Evolutionary conservation across 1,140 invertebrate species (phyloP).

Genomic region (Oscheius sp.): DNA sequence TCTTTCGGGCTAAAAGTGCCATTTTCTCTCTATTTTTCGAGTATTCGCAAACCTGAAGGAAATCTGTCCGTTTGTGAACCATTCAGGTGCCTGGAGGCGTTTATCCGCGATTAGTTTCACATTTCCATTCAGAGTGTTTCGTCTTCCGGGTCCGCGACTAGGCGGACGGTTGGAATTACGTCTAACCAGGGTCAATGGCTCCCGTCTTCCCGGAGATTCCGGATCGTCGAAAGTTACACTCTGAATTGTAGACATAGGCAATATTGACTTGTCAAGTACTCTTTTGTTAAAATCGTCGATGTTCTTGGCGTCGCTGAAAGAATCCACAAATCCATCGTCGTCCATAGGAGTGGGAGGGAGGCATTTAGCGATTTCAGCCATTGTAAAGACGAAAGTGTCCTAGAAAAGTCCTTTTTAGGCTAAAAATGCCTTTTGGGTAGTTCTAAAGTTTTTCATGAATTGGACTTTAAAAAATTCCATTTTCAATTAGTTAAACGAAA

Average conservation of each 20-base stretch:
- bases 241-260: not conserved
- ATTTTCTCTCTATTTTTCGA: not conserved
- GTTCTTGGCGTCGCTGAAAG: not conserved
- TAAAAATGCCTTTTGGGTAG: not conserved
- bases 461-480: not conserved
- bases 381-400: slow-evolving; percentile 30
- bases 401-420: not conserved
- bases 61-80: not conserved
- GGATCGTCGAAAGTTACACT: slow-evolving; percentile 1
- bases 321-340: not conserved
- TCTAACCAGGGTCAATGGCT: not conserved
- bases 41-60: not conserved
- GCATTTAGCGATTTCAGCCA: slow-evolving; percentile 32
- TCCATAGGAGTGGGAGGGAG: slow-evolving; percentile 16
- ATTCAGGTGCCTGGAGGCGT: not conserved
- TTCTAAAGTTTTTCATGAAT: too few species aligned
- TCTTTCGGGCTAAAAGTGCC: slow-evolving; percentile 33
- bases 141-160: not conserved
- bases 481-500: too few species aligned
- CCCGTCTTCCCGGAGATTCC: not conserved
- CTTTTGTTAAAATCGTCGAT: not conserved
- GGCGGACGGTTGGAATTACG: not conserved
- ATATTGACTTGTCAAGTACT: not conserved
- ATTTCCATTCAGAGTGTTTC: not conserved
- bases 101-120: not conserved